Percentiles rank a stretch among this genome's conserved stretches.
Evolutionary conservation across 2,888 invertebrate species (phyloP).

Genomic region (Latrodectus elegans): DNA sequence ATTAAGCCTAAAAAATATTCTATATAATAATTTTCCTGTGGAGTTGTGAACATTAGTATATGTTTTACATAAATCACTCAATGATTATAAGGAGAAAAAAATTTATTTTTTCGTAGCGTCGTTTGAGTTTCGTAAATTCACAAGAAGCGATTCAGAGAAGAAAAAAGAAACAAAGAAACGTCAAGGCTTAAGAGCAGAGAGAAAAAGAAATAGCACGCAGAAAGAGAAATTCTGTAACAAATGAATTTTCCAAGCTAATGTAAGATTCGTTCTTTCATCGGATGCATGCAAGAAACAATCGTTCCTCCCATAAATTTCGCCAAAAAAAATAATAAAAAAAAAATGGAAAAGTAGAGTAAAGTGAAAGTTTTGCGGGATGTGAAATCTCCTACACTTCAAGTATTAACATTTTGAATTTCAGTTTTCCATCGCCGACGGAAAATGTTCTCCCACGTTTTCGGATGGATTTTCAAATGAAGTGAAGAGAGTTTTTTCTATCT

Average conservation of each 20-base stretch:
- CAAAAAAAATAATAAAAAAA: conserved; percentile 22
- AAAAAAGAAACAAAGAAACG: too few species aligned
- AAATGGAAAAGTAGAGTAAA: neutral
- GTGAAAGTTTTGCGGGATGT: conserved; percentile 36
- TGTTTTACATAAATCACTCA: too few species aligned
- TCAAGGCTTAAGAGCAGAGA: too few species aligned
- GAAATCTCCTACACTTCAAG: conserved; percentile 54
- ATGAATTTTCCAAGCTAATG: conserved; percentile 50
- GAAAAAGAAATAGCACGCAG: conserved; percentile 4
- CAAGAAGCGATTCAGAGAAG: too few species aligned
- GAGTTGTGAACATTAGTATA: too few species aligned
- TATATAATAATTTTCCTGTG: too few species aligned
- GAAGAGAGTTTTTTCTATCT: conserved; percentile 3
- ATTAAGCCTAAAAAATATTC: too few species aligned
- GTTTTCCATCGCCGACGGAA: conserved; percentile 19
- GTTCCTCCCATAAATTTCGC: conserved; percentile 40
- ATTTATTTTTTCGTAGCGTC: too few species aligned
- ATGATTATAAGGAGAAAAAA: too few species aligned
- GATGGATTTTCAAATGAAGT: conserved; percentile 24
- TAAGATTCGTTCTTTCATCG: conserved; percentile 21
- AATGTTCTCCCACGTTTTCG: conserved; percentile 52
- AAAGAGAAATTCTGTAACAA: conserved; percentile 33
- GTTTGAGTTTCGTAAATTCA: too few species aligned
- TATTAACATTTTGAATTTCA: conserved; percentile 35
- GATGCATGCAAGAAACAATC: conserved; percentile 57